Conservation (phyloP, 2,797 vertebrate species). For the Rhadinocentrus ornatus region DNA sequence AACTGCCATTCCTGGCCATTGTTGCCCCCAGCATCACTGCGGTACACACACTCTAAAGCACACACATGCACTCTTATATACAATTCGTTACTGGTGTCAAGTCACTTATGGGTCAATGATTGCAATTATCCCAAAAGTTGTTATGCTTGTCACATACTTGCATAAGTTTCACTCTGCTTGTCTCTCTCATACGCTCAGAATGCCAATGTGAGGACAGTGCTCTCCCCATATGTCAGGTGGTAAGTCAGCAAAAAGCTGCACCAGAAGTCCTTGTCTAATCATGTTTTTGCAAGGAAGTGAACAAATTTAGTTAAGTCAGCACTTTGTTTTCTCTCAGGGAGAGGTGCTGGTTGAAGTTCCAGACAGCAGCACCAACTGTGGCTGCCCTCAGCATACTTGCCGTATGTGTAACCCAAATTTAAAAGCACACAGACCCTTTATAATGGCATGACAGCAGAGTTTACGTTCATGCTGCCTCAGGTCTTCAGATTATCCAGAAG, state of each 20-base stretch:
- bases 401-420: conserved; percentile 80
- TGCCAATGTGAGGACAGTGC: conserved; percentile 90
- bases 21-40: conserved; percentile 91
- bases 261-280: conserved; percentile 49
- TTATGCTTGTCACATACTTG: conserved; percentile 40
- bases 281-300: conserved; percentile 35
- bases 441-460: conserved; percentile 1
- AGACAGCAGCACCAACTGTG: conserved; percentile 85
- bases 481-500: background rate
- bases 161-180: conserved; percentile 30
- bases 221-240: conserved; percentile 87
- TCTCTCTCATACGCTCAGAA: conserved; percentile 78
- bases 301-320: conserved; percentile 46
- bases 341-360: conserved; percentile 87
- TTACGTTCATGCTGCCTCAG: background rate
- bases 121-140: conserved; percentile 21
- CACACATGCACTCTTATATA: conserved; percentile 19
- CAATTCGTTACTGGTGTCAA: conserved; percentile 21
- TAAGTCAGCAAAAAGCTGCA: conserved; percentile 82
- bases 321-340: conserved; percentile 83
- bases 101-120: conserved; percentile 15
- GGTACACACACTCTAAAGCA: conserved; percentile 81
- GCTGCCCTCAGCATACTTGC: conserved; percentile 88
- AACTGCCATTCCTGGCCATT: conserved; percentile 83
- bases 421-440: conserved; percentile 24